Conservation (phyloP, 1,140 invertebrate genomes). For the Zaprionus taronus region DNA sequence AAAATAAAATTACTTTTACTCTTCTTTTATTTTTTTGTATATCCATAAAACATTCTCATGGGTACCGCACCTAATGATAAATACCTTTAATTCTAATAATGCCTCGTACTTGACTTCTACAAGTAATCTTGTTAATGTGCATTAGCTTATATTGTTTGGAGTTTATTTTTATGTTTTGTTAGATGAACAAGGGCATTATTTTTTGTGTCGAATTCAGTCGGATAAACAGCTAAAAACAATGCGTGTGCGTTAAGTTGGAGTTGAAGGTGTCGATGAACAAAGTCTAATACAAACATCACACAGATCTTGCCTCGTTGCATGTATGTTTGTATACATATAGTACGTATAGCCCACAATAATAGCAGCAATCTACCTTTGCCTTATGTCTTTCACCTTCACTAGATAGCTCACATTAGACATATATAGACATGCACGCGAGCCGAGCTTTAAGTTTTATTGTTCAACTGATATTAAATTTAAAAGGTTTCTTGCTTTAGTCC, state of each 20-base stretch:
- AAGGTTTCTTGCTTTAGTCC: background rate
- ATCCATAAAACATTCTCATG: background rate
- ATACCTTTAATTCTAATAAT: slow-evolving; percentile 22
- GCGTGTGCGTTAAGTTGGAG: slow-evolving; percentile 75
- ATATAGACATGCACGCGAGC: slow-evolving; percentile 42
- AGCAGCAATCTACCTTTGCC: slow-evolving; percentile 50
- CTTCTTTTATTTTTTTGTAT: background rate
- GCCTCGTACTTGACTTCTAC: slow-evolving; percentile 64
- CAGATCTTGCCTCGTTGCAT: slow-evolving; percentile 10
- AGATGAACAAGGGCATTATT: slow-evolving; percentile 68
- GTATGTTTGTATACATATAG: slow-evolving; percentile 13
- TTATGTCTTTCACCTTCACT: slow-evolving; percentile 66
- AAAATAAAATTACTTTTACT: slow-evolving; percentile 6
- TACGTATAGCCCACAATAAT: slow-evolving; percentile 49
- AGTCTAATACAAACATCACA: slow-evolving; percentile 57
- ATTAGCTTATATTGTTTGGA: slow-evolving; percentile 32
- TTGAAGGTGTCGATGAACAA: slow-evolving; percentile 77
- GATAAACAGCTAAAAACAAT: slow-evolving; percentile 64
- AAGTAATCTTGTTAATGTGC: slow-evolving; percentile 59
- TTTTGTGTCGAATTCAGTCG: slow-evolving; percentile 32
- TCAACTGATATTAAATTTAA: slow-evolving; percentile 7
- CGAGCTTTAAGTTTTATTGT: slow-evolving; percentile 20
- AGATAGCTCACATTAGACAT: slow-evolving; percentile 48
- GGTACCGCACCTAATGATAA: slow-evolving; percentile 5
- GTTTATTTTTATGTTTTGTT: slow-evolving; percentile 53